Percentiles rank a stretch among this genome's conserved stretches.
phyloP scores from a whole-genome alignment of 2,113 vertebrate genomes.

The Megalops atlanticus region DNA sequence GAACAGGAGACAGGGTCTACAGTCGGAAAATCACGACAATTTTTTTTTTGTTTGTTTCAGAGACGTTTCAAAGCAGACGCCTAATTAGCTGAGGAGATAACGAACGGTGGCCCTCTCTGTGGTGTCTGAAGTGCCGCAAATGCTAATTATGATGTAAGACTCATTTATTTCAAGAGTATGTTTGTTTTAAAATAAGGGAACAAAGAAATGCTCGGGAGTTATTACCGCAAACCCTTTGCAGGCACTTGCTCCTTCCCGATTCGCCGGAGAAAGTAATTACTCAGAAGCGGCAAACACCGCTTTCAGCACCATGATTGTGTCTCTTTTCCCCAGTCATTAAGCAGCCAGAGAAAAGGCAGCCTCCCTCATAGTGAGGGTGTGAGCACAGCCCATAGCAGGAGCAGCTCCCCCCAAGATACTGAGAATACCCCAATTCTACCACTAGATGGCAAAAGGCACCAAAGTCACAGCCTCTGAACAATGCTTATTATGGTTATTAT shows the following conservation, averaged over 20 bases:
- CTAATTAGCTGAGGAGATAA: constrained; percentile 31
- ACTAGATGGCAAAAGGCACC: too few relatives aligned
- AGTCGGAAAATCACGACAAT: neutral
- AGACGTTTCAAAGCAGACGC: constrained; percentile 5
- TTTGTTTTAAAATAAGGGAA: constrained; percentile 30
- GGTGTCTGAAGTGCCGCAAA: constrained; percentile 27
- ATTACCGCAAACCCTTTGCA: constrained; percentile 9
- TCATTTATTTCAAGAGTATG: constrained; percentile 31
- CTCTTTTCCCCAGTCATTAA: too few relatives aligned
- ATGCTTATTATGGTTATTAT: too few relatives aligned
- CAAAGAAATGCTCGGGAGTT: constrained; percentile 22
- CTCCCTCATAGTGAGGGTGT: neutral
- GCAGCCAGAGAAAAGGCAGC: neutral
- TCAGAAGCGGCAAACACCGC: neutral
- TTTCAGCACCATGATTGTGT: neutral
- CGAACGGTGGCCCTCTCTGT: constrained; percentile 20
- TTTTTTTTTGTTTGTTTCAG: neutral
- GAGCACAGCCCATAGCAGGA: too few relatives aligned
- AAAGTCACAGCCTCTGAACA: too few relatives aligned
- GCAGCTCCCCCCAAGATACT: neutral
- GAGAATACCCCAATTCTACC: neutral
- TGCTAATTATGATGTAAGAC: constrained; percentile 30
- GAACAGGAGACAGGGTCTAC: neutral
- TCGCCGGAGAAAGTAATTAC: neutral
- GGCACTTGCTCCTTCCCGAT: neutral